Evolutionary conservation across 2,113 vertebrate species (phyloP).

Genomic region (Oreotrochilus melanogaster): DNA sequence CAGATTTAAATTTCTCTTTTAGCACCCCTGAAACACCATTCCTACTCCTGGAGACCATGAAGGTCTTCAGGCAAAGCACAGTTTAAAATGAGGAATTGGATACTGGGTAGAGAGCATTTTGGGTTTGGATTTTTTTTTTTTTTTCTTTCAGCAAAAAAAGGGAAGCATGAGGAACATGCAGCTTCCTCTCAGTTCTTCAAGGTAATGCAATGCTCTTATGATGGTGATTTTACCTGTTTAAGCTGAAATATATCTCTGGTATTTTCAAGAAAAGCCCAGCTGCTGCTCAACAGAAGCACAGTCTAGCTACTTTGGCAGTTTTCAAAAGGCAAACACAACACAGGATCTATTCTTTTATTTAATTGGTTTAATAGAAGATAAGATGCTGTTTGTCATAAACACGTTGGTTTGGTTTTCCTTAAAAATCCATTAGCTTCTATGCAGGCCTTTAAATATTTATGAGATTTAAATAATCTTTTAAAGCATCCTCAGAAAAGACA

Average conservation of each 20-base stretch:
- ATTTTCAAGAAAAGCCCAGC: background rate
- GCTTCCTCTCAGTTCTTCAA: background rate
- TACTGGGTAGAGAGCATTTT: no score
- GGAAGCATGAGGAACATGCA: background rate
- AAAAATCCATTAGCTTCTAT: slow-evolving; percentile 22
- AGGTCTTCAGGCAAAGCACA: background rate
- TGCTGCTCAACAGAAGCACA: background rate
- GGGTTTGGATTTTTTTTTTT: background rate
- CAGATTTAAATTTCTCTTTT: background rate
- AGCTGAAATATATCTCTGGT: background rate
- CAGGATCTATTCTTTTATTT: background rate
- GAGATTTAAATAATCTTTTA: slow-evolving; percentile 39
- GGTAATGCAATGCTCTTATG: rapidly evolving
- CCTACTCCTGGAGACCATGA: background rate
- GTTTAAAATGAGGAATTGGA: background rate
- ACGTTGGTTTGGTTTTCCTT: background rate
- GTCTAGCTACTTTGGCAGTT: background rate
- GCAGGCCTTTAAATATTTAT: slow-evolving; percentile 42
- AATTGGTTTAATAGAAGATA: background rate
- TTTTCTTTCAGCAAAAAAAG: background rate
- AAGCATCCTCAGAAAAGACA: slow-evolving; percentile 7
- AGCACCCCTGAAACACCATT: background rate
- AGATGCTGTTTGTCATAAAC: background rate
- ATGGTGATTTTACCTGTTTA: background rate
- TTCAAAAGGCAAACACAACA: background rate